phyloP scores from a whole-genome alignment of 2,888 invertebrate genomes.

The Dolichomitus sp. region DNA sequence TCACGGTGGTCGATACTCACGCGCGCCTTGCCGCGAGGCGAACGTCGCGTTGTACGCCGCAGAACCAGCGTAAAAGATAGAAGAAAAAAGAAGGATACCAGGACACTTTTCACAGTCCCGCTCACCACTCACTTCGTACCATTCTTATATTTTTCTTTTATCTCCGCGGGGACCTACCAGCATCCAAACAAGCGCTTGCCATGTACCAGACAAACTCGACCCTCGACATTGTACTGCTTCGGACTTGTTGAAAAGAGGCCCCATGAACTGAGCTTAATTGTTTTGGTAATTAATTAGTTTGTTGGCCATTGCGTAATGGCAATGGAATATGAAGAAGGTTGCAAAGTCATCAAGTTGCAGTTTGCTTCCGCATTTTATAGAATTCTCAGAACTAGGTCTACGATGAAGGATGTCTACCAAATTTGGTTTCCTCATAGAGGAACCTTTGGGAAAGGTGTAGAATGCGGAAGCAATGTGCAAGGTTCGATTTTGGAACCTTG shows the following conservation, averaged over 20 bases:
- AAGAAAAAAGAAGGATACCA: slow-evolving; percentile 6
- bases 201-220: slow-evolving; percentile 24
- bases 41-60: slow-evolving; percentile 35
- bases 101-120: slow-evolving; percentile 25
- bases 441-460: too few species aligned
- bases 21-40: slow-evolving; percentile 39
- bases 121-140: neutral
- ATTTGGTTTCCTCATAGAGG: too few species aligned
- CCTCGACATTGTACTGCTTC: slow-evolving; percentile 19
- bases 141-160: slow-evolving; percentile 37
- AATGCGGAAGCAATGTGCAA: too few species aligned
- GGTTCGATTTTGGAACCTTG: too few species aligned
- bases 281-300: neutral
- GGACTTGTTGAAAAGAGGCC: neutral
- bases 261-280: neutral
- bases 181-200: slow-evolving; percentile 40
- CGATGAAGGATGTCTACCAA: too few species aligned
- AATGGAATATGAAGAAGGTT: neutral
- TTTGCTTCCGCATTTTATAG: too few species aligned
- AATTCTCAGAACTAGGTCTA: too few species aligned
- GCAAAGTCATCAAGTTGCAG: too few species aligned
- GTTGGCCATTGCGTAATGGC: neutral
- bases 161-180: neutral
- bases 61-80: slow-evolving; percentile 18
- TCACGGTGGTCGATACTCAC: slow-evolving; percentile 57